Evolutionary conservation across 2,888 invertebrate species (phyloP), one percentile per base, ranked within the genome.

Genomic region (Hyppa rectilinea): DNA sequence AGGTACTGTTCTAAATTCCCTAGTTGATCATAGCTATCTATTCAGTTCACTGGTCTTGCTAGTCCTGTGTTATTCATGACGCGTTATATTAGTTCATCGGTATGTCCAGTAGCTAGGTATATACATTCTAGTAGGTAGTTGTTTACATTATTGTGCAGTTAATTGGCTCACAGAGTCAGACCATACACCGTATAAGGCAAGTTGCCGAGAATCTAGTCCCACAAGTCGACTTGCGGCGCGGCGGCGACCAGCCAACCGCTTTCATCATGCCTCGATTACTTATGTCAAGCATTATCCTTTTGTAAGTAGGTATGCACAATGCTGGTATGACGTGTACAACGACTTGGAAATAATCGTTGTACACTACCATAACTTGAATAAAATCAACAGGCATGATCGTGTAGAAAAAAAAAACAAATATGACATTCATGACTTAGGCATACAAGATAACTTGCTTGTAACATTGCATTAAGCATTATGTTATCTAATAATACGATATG

Each of bases 171-270:
- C 81, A 83, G 80, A 90, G 90, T 89, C 91, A 82, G 88, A 87
- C 88, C 88, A 88, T 91, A 87, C 84, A 71, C 92, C 92, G 85
- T 92, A 87, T 91, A 92, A 84, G 92, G 92, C 85, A 91, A 86
- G 89, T 92, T 91, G 90, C 82, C 87, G 87, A 90, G 91, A 92
- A 92, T 92, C 91, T 90, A 90, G 92, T 88, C 87, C 87, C 84
- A 78, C 84, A 81, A 83, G 87, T 81, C 84, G 78, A 73, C 72
- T 74, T 71, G 81, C 72, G 73, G 65, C 73, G 60, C 74, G 70
- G 72, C 72, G 79, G 81, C 78, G 71, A 53, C 83, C 78, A 81
- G 82, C 77, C 78, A 81, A 77, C 87, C 87, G 89, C 89, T 91
- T 91, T 91, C 91, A 85, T 88, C 81, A 84, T 80, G 80, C 84